Evolutionary conservation across 2,797 vertebrate genomes (phyloP).

Genomic region (Lithobates pipiens): DNA sequence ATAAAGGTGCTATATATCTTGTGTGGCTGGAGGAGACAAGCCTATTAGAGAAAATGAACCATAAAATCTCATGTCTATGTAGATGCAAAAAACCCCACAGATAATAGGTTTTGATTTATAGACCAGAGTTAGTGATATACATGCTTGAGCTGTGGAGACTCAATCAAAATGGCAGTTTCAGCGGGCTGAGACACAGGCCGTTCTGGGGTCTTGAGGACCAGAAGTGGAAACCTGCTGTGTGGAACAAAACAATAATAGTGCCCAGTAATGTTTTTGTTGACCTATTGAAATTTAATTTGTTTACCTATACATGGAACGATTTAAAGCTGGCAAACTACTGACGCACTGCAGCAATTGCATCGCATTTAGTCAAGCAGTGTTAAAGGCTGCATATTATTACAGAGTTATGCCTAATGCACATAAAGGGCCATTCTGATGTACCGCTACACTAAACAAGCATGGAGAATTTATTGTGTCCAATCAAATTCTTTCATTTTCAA

Average conservation of each 20-base stretch:
- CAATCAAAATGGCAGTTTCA: slow-evolving; percentile 50
- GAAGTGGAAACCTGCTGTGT: slow-evolving; percentile 8
- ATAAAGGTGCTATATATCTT: slow-evolving; percentile 44
- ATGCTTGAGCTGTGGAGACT: slow-evolving; percentile 43
- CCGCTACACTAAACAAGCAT: background rate
- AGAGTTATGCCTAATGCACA: background rate
- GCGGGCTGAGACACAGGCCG: slow-evolving; percentile 21
- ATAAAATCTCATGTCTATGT: slow-evolving; percentile 52
- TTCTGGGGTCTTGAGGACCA: slow-evolving; percentile 24
- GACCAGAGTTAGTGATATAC: slow-evolving; percentile 45
- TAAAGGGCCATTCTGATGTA: background rate
- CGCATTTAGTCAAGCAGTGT: background rate
- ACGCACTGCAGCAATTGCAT: background rate
- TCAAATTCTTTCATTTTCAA: too few species aligned
- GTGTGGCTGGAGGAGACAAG: slow-evolving; percentile 33
- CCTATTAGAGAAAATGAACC: slow-evolving; percentile 43
- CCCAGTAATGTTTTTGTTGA: slow-evolving; percentile 24
- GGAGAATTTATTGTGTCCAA: too few species aligned
- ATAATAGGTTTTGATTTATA: slow-evolving; percentile 50
- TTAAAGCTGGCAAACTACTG: background rate
- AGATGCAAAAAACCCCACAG: slow-evolving; percentile 41
- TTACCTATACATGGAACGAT: background rate
- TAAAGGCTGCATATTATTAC: background rate
- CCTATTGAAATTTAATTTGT: slow-evolving; percentile 31
- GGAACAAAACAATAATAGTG: slow-evolving; percentile 35